Evolutionary conservation across 2,113 vertebrate genomes (phyloP).

Genomic region (Parus major): DNA sequence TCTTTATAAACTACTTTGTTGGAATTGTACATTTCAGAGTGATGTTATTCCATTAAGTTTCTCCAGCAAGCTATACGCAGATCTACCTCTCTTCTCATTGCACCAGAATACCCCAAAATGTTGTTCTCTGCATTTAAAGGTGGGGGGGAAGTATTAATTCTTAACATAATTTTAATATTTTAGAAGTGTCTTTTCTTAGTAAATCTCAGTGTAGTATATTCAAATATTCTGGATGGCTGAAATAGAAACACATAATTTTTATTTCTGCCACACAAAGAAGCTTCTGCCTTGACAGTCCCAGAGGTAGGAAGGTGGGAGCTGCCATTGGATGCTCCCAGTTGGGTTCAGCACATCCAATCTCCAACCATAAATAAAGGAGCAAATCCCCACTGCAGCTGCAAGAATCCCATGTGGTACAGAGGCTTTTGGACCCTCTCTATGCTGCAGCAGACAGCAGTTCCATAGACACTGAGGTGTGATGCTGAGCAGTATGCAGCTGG

Average conservation of each 20-base stretch:
- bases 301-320: background rate
- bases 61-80: background rate
- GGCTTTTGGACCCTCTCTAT: background rate
- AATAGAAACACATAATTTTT: background rate
- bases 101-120: background rate
- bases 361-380: background rate
- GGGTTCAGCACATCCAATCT: background rate
- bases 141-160: background rate
- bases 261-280: background rate
- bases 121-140: background rate
- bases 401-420: background rate
- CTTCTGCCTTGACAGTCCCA: background rate
- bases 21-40: background rate
- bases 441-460: background rate
- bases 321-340: background rate
- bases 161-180: background rate
- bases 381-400: accelerated
- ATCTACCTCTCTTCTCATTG: background rate
- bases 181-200: background rate
- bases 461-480: background rate
- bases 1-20: background rate
- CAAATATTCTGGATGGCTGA: background rate
- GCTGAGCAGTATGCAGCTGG: background rate
- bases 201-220: background rate
- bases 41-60: background rate